These are phyloP conservation scores for Chrysopilus asiliformis DNA, from an alignment of 2,888 invertebrate species.

Conservation along the genomic window DNA sequence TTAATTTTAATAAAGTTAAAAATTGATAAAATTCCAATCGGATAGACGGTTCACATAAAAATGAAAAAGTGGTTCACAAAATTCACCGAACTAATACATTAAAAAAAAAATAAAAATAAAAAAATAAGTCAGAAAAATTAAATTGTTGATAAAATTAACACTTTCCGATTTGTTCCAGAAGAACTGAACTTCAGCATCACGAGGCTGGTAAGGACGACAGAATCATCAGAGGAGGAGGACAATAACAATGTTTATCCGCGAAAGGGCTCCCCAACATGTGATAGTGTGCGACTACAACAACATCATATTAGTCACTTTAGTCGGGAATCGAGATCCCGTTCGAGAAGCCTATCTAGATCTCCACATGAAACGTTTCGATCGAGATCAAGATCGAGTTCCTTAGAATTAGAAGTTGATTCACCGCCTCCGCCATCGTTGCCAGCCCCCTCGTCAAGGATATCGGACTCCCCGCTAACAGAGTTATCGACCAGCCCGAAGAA, in stretches of 20 bases:
- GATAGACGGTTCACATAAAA: too few species aligned
- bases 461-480: conserved; percentile 28
- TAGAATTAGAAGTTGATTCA: conserved; percentile 64
- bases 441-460: conserved; percentile 19
- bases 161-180: too few species aligned
- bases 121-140: too few species aligned
- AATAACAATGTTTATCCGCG: conserved; percentile 38
- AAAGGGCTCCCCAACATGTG: conserved; percentile 20
- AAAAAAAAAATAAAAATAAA: too few species aligned
- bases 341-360: conserved; percentile 28
- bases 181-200: conserved; percentile 75
- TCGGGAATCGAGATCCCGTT: conserved; percentile 28
- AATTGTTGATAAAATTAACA: too few species aligned
- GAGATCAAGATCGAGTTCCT: conserved; percentile 46
- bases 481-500: conserved; percentile 41
- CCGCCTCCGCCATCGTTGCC: conserved; percentile 43
- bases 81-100: too few species aligned
- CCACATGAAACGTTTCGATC: conserved; percentile 25
- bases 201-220: conserved; percentile 52
- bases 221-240: conserved; percentile 47
- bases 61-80: too few species aligned
- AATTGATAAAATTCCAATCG: too few species aligned
- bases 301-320: conserved; percentile 22
- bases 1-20: too few species aligned
- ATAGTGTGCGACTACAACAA: conserved; percentile 18